Conservation (phyloP, 2,797 vertebrate species). For the Valencia hispanica region DNA sequence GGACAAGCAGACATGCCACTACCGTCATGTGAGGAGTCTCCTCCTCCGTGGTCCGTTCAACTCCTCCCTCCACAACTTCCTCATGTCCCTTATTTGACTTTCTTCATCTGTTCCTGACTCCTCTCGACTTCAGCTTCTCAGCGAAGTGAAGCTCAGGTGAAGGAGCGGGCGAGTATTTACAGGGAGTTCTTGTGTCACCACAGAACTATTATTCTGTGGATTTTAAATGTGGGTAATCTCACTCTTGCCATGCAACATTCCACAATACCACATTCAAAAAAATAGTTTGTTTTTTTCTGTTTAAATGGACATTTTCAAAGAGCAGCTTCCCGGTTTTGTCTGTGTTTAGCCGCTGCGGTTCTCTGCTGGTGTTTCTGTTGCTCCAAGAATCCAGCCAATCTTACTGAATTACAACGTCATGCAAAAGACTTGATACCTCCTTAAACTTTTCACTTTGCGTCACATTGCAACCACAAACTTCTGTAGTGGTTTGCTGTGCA, state of each 20-base stretch:
- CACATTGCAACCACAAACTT: not conserved
- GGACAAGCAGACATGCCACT: conserved; percentile 62
- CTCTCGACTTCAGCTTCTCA: not conserved
- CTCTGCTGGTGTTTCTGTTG: not conserved
- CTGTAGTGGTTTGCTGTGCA: no score
- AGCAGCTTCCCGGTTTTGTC: not conserved
- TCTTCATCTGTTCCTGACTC: conserved; percentile 18
- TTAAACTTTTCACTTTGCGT: not conserved
- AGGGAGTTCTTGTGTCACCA: not conserved
- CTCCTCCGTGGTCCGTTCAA: conserved; percentile 34
- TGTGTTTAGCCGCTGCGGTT: not conserved
- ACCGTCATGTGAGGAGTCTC: conserved; percentile 62
- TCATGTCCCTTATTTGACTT: conserved; percentile 36
- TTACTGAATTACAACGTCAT: not conserved
- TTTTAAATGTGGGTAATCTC: not conserved
- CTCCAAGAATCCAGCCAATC: not conserved
- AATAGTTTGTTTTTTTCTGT: not conserved
- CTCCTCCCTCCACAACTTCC: conserved; percentile 51
- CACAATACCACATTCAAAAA: not conserved
- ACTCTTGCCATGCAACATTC: not conserved
- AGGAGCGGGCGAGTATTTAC: no score
- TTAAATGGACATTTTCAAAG: not conserved
- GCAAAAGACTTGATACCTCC: no score
- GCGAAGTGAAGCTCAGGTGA: conserved; percentile 9
- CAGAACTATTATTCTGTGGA: not conserved